These are phyloP conservation scores for Hylaeus volcanicus DNA, from an alignment of 1,140 invertebrate genomes.

Conservation along the genomic window DNA sequence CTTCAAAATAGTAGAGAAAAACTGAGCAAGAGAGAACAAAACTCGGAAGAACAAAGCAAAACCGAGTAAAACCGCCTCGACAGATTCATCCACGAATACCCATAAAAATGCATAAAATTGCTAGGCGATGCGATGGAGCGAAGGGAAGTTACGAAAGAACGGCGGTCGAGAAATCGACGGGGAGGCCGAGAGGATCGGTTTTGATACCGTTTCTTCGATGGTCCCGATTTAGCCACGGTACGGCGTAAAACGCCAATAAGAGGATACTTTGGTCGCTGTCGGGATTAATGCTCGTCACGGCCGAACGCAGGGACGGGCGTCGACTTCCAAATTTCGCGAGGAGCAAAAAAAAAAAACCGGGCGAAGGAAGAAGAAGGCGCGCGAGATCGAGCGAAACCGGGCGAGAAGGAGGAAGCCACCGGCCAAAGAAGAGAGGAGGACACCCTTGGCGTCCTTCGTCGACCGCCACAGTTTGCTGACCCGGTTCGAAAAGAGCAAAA, in stretches of 20 bases:
- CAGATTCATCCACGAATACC: too few species aligned
- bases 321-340: slow-evolving; percentile 61
- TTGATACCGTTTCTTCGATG: slow-evolving; percentile 24
- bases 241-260: slow-evolving; percentile 42
- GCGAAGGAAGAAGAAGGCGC: background rate
- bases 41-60: too few species aligned
- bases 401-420: slow-evolving; percentile 35
- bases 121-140: too few species aligned
- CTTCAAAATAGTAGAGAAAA: too few species aligned
- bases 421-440: slow-evolving; percentile 10
- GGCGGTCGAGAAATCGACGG: background rate
- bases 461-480: slow-evolving; percentile 73
- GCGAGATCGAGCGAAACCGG: slow-evolving; percentile 1
- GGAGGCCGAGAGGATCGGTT: background rate
- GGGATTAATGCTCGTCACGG: slow-evolving; percentile 57
- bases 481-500: slow-evolving; percentile 64
- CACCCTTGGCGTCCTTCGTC: slow-evolving; percentile 69
- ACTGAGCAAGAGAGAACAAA: too few species aligned
- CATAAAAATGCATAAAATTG: too few species aligned
- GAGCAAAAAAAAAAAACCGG: background rate
- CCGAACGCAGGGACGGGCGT: slow-evolving; percentile 39
- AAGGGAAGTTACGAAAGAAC: background rate
- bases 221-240: slow-evolving; percentile 58
- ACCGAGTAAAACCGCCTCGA: too few species aligned
- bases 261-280: slow-evolving; percentile 42